A percentile compares a stretch with the other conserved stretches of the same genome.
These are phyloP conservation scores for Desmodus rotundus DNA, from an alignment of 2,113 vertebrate genomes.

Conservation along the genomic window DNA sequence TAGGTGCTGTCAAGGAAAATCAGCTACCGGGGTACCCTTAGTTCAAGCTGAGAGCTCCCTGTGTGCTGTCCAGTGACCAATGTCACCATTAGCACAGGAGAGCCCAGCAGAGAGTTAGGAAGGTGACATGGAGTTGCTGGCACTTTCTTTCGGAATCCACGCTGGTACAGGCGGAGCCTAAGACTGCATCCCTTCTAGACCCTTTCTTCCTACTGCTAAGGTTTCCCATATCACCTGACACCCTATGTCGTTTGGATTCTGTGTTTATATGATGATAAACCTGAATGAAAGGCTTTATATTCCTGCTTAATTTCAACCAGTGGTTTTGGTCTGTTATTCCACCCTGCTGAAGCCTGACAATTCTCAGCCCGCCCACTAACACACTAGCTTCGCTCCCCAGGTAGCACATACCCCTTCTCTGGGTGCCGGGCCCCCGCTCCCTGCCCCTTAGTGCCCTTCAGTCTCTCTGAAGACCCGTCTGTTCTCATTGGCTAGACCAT, in stretches of 20 bases:
- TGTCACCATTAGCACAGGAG: not conserved
- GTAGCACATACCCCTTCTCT: not conserved
- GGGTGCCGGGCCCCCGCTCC: fast-evolving
- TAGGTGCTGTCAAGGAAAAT: not conserved
- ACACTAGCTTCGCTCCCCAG: not conserved
- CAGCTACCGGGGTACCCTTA: not conserved
- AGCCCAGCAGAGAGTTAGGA: not conserved
- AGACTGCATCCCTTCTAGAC: not conserved
- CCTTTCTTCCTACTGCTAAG: not conserved
- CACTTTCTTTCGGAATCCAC: not conserved
- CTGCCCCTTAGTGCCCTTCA: too few species aligned
- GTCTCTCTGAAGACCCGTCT: not conserved
- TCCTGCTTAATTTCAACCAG: not conserved
- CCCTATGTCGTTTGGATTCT: not conserved
- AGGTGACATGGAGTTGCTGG: not conserved
- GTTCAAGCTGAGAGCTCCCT: not conserved
- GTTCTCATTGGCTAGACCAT: not conserved
- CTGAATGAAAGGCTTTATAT: not conserved
- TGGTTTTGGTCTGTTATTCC: not conserved
- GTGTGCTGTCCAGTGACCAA: not conserved
- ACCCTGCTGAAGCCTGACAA: not conserved
- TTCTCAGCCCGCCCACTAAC: not conserved
- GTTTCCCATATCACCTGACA: not conserved
- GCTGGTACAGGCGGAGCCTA: not conserved
- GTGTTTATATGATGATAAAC: not conserved